Percentiles rank a stretch among this genome's conserved stretches.
These are phyloP conservation scores for Andrena haemorrhoa DNA, from an alignment of 2,888 invertebrate species.

Conservation along the genomic window DNA sequence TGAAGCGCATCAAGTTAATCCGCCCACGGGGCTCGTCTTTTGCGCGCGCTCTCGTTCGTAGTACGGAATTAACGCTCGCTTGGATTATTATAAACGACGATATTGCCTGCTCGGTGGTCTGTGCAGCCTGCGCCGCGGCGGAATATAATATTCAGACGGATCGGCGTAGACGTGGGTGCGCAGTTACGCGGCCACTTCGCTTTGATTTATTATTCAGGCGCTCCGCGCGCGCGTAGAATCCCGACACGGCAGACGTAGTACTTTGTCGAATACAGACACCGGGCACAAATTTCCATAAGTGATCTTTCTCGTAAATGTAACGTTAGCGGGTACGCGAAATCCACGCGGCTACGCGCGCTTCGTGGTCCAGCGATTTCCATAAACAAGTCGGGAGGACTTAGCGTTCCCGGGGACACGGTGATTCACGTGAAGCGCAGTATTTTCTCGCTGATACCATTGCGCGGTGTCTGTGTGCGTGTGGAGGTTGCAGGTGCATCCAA, in stretches of 20 bases:
- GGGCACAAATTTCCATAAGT: conserved; percentile 52
- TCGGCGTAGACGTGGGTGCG: conserved; percentile 37
- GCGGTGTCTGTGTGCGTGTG: not conserved
- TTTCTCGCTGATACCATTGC: not conserved
- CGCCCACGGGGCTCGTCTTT: conserved; percentile 38
- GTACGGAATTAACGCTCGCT: conserved; percentile 49
- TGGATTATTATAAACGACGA: conserved; percentile 59
- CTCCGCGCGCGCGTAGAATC: not conserved
- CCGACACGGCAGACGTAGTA: conserved; percentile 33
- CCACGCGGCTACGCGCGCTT: not conserved
- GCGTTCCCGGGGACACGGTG: not conserved
- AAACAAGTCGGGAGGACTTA: conserved; percentile 11
- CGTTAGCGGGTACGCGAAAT: conserved; percentile 5
- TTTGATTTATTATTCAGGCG: conserved; percentile 56
- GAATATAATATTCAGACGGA: conserved; percentile 43
- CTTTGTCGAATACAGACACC: conserved; percentile 51
- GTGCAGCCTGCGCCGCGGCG: conserved; percentile 12
- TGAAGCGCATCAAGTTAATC: conserved; percentile 48
- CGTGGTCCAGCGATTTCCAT: conserved; percentile 24
- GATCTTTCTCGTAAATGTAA: conserved; percentile 48
- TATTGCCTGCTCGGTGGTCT: conserved; percentile 17
- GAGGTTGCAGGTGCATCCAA: no score
- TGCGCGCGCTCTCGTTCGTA: conserved; percentile 34
- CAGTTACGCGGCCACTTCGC: conserved; percentile 48
- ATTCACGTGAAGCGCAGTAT: not conserved